A percentile compares a stretch with the other conserved stretches of the same genome.
phyloP scores from a whole-genome alignment of 2,888 invertebrate species.

The Idaea aversata region DNA sequence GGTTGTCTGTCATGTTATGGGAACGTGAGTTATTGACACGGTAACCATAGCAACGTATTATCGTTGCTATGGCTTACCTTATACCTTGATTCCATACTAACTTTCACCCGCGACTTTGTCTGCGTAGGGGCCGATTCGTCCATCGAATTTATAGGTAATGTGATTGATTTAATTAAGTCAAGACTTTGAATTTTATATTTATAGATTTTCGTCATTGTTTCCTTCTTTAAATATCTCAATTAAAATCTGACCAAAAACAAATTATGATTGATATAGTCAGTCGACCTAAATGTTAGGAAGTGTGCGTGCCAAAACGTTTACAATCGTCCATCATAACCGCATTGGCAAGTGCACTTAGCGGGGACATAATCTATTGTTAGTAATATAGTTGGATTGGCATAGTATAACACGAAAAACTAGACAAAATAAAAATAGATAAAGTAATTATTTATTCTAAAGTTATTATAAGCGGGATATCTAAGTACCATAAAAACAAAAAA shows the following conservation, averaged over 20 bases:
- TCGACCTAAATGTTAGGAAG: background rate
- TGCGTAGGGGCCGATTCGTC: too few relatives aligned
- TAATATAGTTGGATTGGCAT: constrained; percentile 37
- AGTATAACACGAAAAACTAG: constrained; percentile 21
- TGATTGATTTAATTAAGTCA: too few relatives aligned
- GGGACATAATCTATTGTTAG: constrained; percentile 50
- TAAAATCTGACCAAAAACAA: background rate
- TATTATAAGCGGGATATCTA: background rate
- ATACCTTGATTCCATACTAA: too few relatives aligned
- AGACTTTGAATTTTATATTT: too few relatives aligned
- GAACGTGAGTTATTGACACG: too few relatives aligned
- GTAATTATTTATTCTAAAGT: too few relatives aligned
- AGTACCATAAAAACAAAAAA: background rate
- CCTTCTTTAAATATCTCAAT: constrained; percentile 21
- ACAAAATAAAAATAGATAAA: background rate
- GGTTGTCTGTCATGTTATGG: too few relatives aligned
- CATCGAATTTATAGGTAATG: too few relatives aligned
- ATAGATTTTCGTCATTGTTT: constrained; percentile 17
- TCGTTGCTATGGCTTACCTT: too few relatives aligned
- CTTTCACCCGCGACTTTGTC: too few relatives aligned
- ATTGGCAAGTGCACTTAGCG: constrained; percentile 49
- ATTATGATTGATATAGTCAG: background rate
- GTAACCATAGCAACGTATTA: too few relatives aligned
- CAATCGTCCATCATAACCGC: constrained; percentile 42
- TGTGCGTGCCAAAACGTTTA: constrained; percentile 21